These are phyloP conservation scores for Macrosoma leucophasiata DNA, from an alignment of 2,888 invertebrate genomes.

Conservation along the genomic window DNA sequence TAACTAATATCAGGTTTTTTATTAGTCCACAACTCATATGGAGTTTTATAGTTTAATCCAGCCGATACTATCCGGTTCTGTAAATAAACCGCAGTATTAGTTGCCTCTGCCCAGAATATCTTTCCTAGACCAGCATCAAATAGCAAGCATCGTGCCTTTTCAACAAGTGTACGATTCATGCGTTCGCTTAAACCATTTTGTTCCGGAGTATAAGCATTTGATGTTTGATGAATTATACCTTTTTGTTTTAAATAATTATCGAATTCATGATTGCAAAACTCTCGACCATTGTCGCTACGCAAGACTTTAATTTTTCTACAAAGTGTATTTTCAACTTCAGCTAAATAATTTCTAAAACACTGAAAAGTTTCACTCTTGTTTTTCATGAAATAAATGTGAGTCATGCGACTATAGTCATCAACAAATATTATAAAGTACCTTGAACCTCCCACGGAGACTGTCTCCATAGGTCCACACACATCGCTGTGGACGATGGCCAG, in stretches of 20 bases:
- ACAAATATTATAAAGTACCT: slow-evolving; percentile 25
- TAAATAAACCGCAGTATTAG: slow-evolving; percentile 19
- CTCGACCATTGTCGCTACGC: slow-evolving; percentile 16
- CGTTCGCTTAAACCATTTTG: slow-evolving; percentile 25
- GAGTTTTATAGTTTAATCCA: slow-evolving; percentile 17
- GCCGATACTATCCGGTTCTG: slow-evolving; percentile 14
- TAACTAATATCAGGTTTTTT: too few relatives aligned
- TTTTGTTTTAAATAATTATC: slow-evolving; percentile 8
- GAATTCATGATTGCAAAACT: slow-evolving; percentile 16
- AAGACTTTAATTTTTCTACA: too few relatives aligned
- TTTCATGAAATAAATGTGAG: slow-evolving; percentile 12
- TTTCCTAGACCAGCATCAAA: slow-evolving; percentile 21
- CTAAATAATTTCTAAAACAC: slow-evolving; percentile 1
- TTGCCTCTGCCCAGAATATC: too few relatives aligned
- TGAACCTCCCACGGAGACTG: slow-evolving; percentile 17
- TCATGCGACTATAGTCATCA: slow-evolving; percentile 26
- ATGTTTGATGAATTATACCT: slow-evolving; percentile 21
- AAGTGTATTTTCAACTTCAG: too few relatives aligned
- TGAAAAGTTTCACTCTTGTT: slow-evolving; percentile 3
- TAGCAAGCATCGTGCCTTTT: slow-evolving; percentile 18
- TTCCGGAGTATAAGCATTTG: slow-evolving; percentile 20
- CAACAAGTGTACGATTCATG: slow-evolving; percentile 18
- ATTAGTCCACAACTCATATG: slow-evolving; percentile 23
- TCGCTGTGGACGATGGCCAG: slow-evolving; percentile 17
- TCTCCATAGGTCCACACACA: slow-evolving; percentile 23